Evolutionary conservation across 2,113 vertebrate species (phyloP), one percentile per base, ranked within the genome.

Genomic region (Stigmatopora argus): DNA sequence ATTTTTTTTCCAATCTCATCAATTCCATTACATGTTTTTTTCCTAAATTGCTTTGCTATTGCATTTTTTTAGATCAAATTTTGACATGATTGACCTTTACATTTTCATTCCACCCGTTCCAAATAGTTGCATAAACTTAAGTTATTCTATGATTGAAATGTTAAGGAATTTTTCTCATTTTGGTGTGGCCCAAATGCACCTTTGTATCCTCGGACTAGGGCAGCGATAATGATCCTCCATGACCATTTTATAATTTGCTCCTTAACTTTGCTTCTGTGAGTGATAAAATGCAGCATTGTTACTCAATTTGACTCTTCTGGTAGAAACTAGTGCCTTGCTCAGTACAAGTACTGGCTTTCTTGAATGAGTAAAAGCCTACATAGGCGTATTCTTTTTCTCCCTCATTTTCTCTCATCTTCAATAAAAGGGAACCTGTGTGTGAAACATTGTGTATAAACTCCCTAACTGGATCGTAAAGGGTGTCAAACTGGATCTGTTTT

Each of bases 371-470:
- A 41, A 18, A 60, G 57, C 57, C 35, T 7, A 41, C 13, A 15
- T 1, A 41, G 52, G 19, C 17, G 61, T 70, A 15, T 5, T 11
- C 44, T 47, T 55, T 47, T 55, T 47, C 10, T 15, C 48, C 21
- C 41, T 61, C 51, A 51, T 14, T 68, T 31, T 1, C n/a, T 34
- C 66, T 46, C 44, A 5, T 11, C 51, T 60, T 71, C 51, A 67
- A 44, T 53, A 86, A 90, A 87, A 86, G 87, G 88, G 89, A 86
- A 7, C 26, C 23, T 80, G 53, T 14, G 72, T 81, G 79, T 23
- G 12, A 8, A 13, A 61, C 1, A 2, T 7, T 31, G 14, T 31
- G 53, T 56, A 31, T 31, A 44, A 10, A 38, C 5, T 67, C 72
- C 73, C 68, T 69, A 71, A 72, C 52, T 73, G 23, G 55, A 66